Percentiles rank a stretch among this genome's conserved stretches.
Evolutionary conservation across 2,888 invertebrate species (phyloP).

Genomic region (Beris chalybata): DNA sequence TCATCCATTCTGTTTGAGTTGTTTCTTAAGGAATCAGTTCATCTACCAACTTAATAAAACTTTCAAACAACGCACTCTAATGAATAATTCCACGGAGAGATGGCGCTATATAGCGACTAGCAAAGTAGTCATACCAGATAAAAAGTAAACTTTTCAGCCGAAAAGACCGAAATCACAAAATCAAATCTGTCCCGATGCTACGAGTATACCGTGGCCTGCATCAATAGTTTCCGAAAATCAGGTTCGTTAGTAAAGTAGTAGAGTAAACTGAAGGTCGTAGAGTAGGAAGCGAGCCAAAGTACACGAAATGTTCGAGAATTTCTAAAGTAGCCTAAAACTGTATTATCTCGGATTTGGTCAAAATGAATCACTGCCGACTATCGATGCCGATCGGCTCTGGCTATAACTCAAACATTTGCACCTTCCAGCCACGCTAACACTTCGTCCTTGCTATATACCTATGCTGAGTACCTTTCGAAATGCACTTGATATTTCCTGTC

Average conservation of each 20-base stretch:
- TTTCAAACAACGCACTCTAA: too few relatives aligned
- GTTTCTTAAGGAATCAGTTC: too few relatives aligned
- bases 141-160: too few relatives aligned
- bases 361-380: slow-evolving; percentile 21
- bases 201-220: too few relatives aligned
- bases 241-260: slow-evolving; percentile 26
- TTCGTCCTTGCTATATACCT: background rate
- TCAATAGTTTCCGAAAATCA: slow-evolving; percentile 8
- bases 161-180: too few relatives aligned
- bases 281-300: background rate
- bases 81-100: too few relatives aligned
- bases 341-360: slow-evolving; percentile 28
- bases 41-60: too few relatives aligned
- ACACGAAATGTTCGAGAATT: background rate
- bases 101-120: too few relatives aligned
- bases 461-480: slow-evolving; percentile 14
- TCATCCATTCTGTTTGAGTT: too few relatives aligned
- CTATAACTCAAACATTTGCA: slow-evolving; percentile 27
- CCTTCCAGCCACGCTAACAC: slow-evolving; percentile 16
- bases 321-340: slow-evolving; percentile 26
- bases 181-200: too few relatives aligned
- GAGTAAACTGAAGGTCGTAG: too few relatives aligned
- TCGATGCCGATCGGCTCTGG: background rate
- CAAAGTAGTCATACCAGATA: too few relatives aligned
- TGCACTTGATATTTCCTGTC: slow-evolving; percentile 32